These are phyloP conservation scores for Anthoscopus minutus DNA, from an alignment of 2,113 vertebrate genomes.

Conservation along the genomic window DNA sequence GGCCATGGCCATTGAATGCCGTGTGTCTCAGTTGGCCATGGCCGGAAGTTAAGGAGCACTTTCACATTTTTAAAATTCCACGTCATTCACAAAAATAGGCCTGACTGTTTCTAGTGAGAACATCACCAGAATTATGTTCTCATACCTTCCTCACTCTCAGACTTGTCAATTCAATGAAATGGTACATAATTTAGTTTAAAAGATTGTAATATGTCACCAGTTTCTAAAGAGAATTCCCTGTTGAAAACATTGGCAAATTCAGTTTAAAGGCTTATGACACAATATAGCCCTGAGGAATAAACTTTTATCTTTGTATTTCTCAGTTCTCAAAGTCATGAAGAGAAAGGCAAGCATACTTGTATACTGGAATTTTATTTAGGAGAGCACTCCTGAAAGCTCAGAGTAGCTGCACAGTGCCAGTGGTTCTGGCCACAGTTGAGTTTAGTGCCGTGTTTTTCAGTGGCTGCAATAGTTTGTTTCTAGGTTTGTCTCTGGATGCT, in stretches of 20 bases:
- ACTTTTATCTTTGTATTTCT: slow-evolving; percentile 36
- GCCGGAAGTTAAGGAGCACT: not conserved
- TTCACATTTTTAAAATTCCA: not conserved
- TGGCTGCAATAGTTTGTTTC: not conserved
- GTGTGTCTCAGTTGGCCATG: not conserved
- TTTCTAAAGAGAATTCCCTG: slow-evolving; percentile 47
- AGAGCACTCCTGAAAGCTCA: not conserved
- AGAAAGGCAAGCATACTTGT: not conserved
- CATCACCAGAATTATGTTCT: not conserved
- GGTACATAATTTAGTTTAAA: slow-evolving; percentile 23
- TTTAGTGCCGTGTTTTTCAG: not conserved
- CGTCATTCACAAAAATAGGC: not conserved
- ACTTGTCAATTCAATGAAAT: slow-evolving; percentile 26
- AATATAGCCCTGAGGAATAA: slow-evolving; percentile 36
- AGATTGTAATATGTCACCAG: slow-evolving; percentile 4
- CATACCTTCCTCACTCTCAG: not conserved
- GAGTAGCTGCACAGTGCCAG: not conserved
- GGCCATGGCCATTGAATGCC: not conserved
- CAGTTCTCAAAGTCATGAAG: slow-evolving; percentile 4
- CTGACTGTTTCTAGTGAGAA: not conserved
- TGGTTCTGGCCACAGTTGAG: not conserved
- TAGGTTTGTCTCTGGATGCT: not conserved
- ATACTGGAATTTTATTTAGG: not conserved
- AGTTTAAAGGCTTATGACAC: slow-evolving; percentile 36
- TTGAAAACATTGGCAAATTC: slow-evolving; percentile 45